Conservation (phyloP, 1,140 invertebrate species). For the Neodiprion lecontei region DNA sequence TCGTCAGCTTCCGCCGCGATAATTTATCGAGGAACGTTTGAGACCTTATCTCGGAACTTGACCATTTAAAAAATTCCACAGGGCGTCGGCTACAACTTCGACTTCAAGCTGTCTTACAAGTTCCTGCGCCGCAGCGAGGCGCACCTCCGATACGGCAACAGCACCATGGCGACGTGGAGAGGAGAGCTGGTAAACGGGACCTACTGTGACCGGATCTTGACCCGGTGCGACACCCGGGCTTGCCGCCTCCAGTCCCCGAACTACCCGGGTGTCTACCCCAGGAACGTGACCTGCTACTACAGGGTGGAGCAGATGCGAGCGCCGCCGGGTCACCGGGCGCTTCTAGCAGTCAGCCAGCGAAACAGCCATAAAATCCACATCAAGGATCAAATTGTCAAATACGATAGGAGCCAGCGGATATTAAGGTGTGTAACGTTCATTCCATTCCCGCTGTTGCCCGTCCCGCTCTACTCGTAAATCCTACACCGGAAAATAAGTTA, state of each 20-base stretch:
- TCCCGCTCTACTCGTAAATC: no score
- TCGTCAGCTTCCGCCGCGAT: no score
- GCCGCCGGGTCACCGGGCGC: conserved; percentile 74
- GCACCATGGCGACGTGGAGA: conserved; percentile 72
- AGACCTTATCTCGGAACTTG: no score
- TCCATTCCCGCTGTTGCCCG: not conserved
- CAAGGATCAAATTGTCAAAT: conserved; percentile 79
- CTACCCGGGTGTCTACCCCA: conserved; percentile 85
- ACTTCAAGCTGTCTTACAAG: conserved; percentile 84
- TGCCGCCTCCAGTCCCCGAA: conserved; percentile 84
- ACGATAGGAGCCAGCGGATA: conserved; percentile 76
- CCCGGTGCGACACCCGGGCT: conserved; percentile 67
- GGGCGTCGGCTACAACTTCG: conserved; percentile 81
- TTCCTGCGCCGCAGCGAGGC: conserved; percentile 78
- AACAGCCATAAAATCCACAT: conserved; percentile 81
- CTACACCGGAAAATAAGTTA: no score
- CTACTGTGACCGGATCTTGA: conserved; percentile 81
- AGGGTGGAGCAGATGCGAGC: conserved; percentile 73
- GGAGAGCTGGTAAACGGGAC: conserved; percentile 74
- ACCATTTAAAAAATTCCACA: conserved; percentile 39
- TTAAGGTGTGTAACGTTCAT: conserved; percentile 64
- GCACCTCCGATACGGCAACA: conserved; percentile 78
- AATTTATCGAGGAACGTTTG: not conserved
- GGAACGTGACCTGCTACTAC: conserved; percentile 86
- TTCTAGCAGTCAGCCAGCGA: conserved; percentile 76